Conservation (phyloP, 2,797 vertebrate genomes). For the Gymnopithys bicolor region DNA sequence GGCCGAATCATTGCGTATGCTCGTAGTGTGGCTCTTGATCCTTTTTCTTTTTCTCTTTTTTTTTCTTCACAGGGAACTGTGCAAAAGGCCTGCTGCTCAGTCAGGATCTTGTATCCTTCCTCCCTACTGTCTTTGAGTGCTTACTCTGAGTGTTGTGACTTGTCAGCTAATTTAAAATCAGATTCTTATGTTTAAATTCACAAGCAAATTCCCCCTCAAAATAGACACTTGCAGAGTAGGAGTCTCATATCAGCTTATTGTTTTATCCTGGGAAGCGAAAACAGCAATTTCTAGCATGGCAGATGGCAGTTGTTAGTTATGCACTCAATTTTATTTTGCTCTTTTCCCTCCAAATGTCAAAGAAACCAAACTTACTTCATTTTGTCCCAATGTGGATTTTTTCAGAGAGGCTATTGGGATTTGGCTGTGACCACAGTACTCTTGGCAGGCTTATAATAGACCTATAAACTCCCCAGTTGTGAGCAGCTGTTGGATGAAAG, state of each 20-base stretch:
- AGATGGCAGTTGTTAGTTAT: slow-evolving; percentile 28
- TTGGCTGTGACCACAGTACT: slow-evolving; percentile 39
- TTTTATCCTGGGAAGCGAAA: background rate
- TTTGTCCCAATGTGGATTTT: slow-evolving; percentile 30
- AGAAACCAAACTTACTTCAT: slow-evolving; percentile 8
- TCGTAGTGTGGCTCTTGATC: background rate
- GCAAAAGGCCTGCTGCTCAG: background rate
- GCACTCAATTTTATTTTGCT: background rate
- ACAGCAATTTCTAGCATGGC: background rate
- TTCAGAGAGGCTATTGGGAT: slow-evolving; percentile 21
- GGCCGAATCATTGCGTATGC: background rate
- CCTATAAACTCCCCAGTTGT: slow-evolving; percentile 41
- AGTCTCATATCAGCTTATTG: background rate
- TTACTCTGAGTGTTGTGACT: background rate
- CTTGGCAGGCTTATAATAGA: slow-evolving; percentile 50
- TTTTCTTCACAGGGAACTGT: background rate
- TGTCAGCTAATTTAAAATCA: background rate
- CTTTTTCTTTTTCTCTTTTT: background rate
- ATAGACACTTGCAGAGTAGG: background rate
- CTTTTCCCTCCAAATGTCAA: slow-evolving; percentile 12
- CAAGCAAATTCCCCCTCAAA: background rate
- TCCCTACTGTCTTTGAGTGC: background rate
- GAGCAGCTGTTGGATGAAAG: slow-evolving; percentile 35
- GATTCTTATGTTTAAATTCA: background rate
- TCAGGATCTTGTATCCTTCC: background rate